Conservation (phyloP, 1,140 invertebrate species). For the Sminthurinus signatus region DNA sequence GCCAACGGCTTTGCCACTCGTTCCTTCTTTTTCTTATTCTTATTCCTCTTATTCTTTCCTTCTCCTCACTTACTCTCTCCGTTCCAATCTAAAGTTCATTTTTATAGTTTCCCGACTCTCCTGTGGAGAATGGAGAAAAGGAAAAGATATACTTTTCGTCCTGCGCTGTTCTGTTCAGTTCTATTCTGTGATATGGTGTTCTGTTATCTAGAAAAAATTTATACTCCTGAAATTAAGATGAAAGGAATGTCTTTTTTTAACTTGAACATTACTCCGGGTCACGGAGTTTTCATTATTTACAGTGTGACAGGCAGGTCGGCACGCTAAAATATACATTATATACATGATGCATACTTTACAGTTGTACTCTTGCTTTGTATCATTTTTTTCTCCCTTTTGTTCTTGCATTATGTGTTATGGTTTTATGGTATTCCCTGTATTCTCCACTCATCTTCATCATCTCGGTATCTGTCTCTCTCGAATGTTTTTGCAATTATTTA, state of each 20-base stretch:
- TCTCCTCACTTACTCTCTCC: not conserved
- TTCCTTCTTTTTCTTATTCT: slow-evolving; percentile 8
- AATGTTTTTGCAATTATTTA: too few relatives aligned
- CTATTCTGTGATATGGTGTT: slow-evolving; percentile 11
- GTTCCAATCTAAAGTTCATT: not conserved
- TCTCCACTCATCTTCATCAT: too few relatives aligned
- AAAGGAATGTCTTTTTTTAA: slow-evolving; percentile 19
- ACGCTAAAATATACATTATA: slow-evolving; percentile 14
- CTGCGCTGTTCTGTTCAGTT: not conserved
- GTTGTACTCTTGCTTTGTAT: slow-evolving; percentile 2
- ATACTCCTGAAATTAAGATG: slow-evolving; percentile 27
- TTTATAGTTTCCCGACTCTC: not conserved
- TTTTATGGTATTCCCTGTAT: too few relatives aligned
- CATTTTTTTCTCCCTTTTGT: too few relatives aligned
- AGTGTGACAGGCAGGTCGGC: not conserved
- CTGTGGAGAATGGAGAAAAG: slow-evolving; percentile 5
- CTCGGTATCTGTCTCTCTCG: too few relatives aligned
- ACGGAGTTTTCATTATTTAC: not conserved
- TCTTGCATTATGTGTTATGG: too few relatives aligned
- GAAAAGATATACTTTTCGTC: slow-evolving; percentile 4
- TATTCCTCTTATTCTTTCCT: too few relatives aligned
- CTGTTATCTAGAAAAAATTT: slow-evolving; percentile 18
- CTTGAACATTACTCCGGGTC: too few relatives aligned
- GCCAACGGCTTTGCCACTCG: slow-evolving; percentile 4
- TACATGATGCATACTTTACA: too few relatives aligned